phyloP scores from a whole-genome alignment of 1,140 invertebrate genomes.

The Cylas formicarius region DNA sequence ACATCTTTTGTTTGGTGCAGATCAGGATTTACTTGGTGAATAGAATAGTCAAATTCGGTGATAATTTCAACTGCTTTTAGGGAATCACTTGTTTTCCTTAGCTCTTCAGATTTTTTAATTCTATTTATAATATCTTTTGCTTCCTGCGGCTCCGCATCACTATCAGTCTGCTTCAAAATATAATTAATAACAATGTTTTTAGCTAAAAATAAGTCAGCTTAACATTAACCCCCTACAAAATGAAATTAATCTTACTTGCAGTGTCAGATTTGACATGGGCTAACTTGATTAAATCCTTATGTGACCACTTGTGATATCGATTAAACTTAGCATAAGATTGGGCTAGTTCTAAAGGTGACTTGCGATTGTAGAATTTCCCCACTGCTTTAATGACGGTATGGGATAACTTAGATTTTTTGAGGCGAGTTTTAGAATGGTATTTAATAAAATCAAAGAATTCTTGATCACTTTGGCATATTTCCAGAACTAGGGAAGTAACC shows the following conservation, averaged over 20 bases:
- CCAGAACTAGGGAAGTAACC: slow-evolving; percentile 44
- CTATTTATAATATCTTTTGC: slow-evolving; percentile 19
- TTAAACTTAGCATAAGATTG: slow-evolving; percentile 50
- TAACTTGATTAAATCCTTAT: slow-evolving; percentile 60
- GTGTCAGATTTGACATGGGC: slow-evolving; percentile 47
- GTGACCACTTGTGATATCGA: slow-evolving; percentile 55
- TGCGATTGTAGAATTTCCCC: slow-evolving; percentile 50
- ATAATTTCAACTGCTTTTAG: slow-evolving; percentile 18
- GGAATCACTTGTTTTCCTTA: slow-evolving; percentile 20
- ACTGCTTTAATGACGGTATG: slow-evolving; percentile 49
- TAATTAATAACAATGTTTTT: slow-evolving; percentile 27
- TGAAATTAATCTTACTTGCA: slow-evolving; percentile 37
- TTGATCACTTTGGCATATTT: slow-evolving; percentile 44
- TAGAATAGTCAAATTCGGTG: slow-evolving; percentile 17
- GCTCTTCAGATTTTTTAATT: slow-evolving; percentile 17
- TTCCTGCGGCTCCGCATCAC: slow-evolving; percentile 15
- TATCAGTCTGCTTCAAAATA: slow-evolving; percentile 18
- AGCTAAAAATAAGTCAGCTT: slow-evolving; percentile 19
- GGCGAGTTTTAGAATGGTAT: slow-evolving; percentile 42
- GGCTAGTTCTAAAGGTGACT: slow-evolving; percentile 48
- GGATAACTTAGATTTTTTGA: slow-evolving; percentile 44
- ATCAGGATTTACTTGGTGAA: slow-evolving; percentile 21
- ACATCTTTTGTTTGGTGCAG: slow-evolving; percentile 20
- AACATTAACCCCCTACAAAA: background rate
- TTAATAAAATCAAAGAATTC: slow-evolving; percentile 53